Base-by-base conservation (phyloP, 2,888 invertebrate genomes). In the Agrilus cyanescens region DNA sequence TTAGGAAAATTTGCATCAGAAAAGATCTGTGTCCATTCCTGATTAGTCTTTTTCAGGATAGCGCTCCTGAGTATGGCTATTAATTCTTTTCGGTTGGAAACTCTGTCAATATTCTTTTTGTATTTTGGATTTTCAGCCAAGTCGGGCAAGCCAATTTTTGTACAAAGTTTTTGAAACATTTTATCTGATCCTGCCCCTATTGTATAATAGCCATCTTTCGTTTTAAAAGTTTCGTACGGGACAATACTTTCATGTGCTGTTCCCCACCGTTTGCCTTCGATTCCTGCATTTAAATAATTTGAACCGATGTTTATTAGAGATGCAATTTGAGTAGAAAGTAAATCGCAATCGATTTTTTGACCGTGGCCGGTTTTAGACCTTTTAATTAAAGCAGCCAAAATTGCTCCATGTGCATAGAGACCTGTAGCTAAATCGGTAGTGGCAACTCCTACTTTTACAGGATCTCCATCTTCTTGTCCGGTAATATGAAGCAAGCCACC, bases 231-330 rank as follows among this genome's bases (percentile, higher is more conserved):
- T 71, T 95, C 83, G 60, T 97, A 96, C 0, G 96, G 96, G 0
- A 96, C 96, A 46, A 97, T 82, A 60, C 88, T 93, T 46, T 82
- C 85, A 63, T 97, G 96, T 0, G 87, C 87, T 0, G 94, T 94
- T n/a, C 96, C 96, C 79, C 84, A 85, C 39, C 88, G 73, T 44
- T 73, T 69, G 0, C 84, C 85, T 56, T 89, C 87, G 16, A 58
- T 72, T 0, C 82, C 83, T 37, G 81, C 82, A 63, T 96, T 97
- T 20, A 97, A 69, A 65, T 87, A 96, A 66, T 88, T 93, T 1
- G 84, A 83, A 0, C 82, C 94, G 10, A 95, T 74, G 61, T 96
- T 94, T 15, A 89, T 86, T 61, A 97, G 73, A 56, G 82, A 78
- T 0, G 93, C 79, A 30, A 95, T 76, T 72, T 95, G 94, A 0